Evolutionary conservation across 2,113 vertebrate species (phyloP).

Genomic region (Poecilia latipinna): DNA sequence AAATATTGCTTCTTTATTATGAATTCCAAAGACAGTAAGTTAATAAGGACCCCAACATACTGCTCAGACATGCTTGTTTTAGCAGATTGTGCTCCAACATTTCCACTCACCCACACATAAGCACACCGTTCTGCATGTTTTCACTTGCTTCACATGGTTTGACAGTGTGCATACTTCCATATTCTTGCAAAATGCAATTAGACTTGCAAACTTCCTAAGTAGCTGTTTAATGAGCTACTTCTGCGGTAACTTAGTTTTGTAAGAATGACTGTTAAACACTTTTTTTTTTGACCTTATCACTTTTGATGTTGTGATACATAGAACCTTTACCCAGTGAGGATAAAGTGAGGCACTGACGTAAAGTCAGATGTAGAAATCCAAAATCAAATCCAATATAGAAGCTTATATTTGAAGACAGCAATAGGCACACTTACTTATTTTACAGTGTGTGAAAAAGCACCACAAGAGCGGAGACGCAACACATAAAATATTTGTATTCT

Average conservation of each 20-base stretch:
- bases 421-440: too few species aligned
- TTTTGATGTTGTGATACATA: neutral
- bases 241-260: conserved; percentile 8
- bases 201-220: conserved; percentile 21
- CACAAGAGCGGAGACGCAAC: too few species aligned
- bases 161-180: conserved; percentile 24
- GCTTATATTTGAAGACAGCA: too few species aligned
- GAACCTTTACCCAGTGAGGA: neutral
- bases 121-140: neutral
- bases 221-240: conserved; percentile 30
- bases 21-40: neutral
- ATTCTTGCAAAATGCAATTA: conserved; percentile 42
- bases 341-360: too few species aligned
- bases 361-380: too few species aligned
- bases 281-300: neutral
- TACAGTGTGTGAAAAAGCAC: too few species aligned
- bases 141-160: conserved; percentile 19
- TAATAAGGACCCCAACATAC: neutral
- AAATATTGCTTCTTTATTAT: neutral
- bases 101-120: neutral
- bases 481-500: too few species aligned
- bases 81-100: neutral
- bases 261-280: conserved; percentile 1
- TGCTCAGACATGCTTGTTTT: neutral
- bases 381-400: too few species aligned